Evolutionary conservation across 2,888 invertebrate genomes (phyloP).

Genomic region (Phyllotreta cruciferae): DNA sequence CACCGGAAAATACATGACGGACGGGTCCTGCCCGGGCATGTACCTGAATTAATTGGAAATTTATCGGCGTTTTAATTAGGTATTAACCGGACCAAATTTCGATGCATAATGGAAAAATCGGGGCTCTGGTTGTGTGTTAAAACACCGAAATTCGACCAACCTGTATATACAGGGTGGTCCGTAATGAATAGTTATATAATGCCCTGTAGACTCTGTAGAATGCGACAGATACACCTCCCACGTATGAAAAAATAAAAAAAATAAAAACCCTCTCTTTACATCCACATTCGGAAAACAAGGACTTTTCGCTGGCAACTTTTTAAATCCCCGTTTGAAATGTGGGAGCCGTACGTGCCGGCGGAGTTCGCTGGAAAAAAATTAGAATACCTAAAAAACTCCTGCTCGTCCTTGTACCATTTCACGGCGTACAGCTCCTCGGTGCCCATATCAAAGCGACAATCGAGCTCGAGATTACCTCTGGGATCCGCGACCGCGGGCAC

Average conservation of each 20-base stretch:
- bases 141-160: no score
- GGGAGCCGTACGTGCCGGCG: no score
- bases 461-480: conserved; percentile 52
- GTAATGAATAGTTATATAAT: no score
- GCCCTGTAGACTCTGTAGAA: no score
- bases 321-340: no score
- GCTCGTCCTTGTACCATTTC: conserved; percentile 58
- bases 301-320: no score
- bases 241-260: no score
- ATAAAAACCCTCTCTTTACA: no score
- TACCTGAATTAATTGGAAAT: conserved; percentile 44
- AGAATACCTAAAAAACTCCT: conserved; percentile 49
- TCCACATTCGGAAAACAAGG: no score
- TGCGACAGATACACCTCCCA: no score
- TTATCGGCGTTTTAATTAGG: not conserved
- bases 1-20: conserved; percentile 44
- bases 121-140: no score
- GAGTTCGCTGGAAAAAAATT: not conserved
- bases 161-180: no score
- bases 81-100: not conserved
- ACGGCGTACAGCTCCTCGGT: conserved; percentile 56
- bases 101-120: not conserved
- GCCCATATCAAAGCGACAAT: conserved; percentile 58
- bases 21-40: conserved; percentile 49
- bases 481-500: conserved; percentile 55